phyloP scores from a whole-genome alignment of 2,797 vertebrate species.

The Onychomys torridus region DNA sequence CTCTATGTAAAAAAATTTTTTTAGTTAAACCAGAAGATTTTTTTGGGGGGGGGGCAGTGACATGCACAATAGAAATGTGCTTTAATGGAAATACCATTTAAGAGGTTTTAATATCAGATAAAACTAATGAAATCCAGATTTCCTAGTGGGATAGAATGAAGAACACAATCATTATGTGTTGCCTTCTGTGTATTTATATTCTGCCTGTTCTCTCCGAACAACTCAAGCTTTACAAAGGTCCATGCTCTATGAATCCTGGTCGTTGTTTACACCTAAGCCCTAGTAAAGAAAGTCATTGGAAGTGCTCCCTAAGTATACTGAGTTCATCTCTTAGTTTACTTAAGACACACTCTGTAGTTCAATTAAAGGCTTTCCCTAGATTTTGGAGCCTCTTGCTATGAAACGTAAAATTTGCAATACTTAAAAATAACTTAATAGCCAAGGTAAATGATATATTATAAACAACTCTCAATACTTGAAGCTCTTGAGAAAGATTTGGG shows the following conservation, averaged over 20 bases:
- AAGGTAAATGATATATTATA: constrained; percentile 28
- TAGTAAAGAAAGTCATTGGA: neutral
- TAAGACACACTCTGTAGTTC: constrained; percentile 5
- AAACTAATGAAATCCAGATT: constrained; percentile 48
- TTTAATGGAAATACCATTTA: constrained; percentile 36
- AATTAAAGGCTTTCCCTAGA: constrained; percentile 42
- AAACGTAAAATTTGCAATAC: constrained; percentile 57
- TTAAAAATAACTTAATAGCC: constrained; percentile 48
- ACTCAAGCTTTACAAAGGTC: constrained; percentile 30
- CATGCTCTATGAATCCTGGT: neutral
- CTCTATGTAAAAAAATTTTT: neutral
- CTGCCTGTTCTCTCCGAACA: neutral
- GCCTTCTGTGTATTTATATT: neutral
- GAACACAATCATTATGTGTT: neutral
- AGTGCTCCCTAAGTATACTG: constrained; percentile 24
- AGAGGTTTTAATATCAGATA: constrained; percentile 53
- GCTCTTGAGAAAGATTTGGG: constrained; percentile 46
- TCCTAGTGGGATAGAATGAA: neutral
- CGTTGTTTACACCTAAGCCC: constrained; percentile 44
- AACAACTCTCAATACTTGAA: constrained; percentile 41
- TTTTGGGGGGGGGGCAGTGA: neutral
- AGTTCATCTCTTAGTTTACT: constrained; percentile 17
- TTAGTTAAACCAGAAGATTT: constrained; percentile 33
- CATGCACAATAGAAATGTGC: neutral
- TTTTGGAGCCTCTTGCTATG: constrained; percentile 42